Evolutionary conservation across 2,113 vertebrate species (phyloP).

Genomic region (Crotalus viridis): DNA sequence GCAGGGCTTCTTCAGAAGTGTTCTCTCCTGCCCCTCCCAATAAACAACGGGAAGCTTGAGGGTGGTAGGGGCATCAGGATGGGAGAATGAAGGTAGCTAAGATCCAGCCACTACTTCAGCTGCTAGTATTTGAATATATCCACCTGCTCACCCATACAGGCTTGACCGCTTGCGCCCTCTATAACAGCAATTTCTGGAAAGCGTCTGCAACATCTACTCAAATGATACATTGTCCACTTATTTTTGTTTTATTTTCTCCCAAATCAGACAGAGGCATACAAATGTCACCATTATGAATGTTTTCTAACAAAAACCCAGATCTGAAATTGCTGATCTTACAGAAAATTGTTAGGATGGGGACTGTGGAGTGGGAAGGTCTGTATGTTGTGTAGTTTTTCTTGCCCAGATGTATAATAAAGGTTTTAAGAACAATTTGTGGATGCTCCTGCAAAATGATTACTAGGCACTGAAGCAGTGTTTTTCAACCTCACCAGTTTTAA

Average conservation of each 20-base stretch:
- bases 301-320: not conserved
- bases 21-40: not conserved
- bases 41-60: not conserved
- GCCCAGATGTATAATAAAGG: not conserved
- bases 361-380: not conserved
- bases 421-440: not conserved
- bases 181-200: not conserved
- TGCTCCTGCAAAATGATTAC: not conserved
- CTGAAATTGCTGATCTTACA: not conserved
- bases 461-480: not conserved
- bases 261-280: not conserved
- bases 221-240: not conserved
- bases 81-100: not conserved
- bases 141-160: not conserved
- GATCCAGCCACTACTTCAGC: not conserved
- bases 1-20: not conserved
- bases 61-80: not conserved
- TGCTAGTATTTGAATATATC: not conserved
- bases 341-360: not conserved
- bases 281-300: not conserved
- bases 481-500: not conserved
- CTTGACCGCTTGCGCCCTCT: not conserved
- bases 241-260: not conserved
- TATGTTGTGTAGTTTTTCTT: not conserved
- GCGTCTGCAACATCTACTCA: not conserved